Conservation (phyloP, 2,888 invertebrate species). For the Geophilus truncorum region DNA sequence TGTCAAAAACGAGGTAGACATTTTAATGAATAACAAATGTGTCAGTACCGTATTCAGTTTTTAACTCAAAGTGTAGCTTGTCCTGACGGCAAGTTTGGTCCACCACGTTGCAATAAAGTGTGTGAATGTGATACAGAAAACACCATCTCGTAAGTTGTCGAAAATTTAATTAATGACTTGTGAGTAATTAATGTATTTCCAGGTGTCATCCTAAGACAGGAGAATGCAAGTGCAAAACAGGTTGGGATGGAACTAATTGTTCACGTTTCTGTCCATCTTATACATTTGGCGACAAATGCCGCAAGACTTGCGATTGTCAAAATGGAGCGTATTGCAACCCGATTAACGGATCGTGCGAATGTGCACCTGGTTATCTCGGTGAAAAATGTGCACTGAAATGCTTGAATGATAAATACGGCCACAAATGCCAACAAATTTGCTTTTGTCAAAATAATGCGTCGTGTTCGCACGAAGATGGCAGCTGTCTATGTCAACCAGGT, state of each 20-base stretch:
- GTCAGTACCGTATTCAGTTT: too few species aligned
- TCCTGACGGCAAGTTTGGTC: constrained; percentile 32
- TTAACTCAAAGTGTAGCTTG: constrained; percentile 31
- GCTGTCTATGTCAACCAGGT: constrained; percentile 44
- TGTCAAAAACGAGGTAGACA: constrained; percentile 45
- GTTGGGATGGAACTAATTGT: constrained; percentile 78
- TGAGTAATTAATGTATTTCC: not conserved
- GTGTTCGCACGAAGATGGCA: constrained; percentile 52
- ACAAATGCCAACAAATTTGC: constrained; percentile 56
- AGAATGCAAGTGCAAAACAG: constrained; percentile 60
- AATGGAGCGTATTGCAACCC: constrained; percentile 83
- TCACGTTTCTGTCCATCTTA: constrained; percentile 73
- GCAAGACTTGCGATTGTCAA: constrained; percentile 68
- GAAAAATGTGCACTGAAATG: constrained; percentile 74
- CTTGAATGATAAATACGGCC: constrained; percentile 69
- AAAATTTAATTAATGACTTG: not conserved
- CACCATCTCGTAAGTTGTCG: constrained; percentile 35
- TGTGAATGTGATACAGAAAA: constrained; percentile 35
- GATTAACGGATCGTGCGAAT: constrained; percentile 75
- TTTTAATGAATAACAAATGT: not conserved
- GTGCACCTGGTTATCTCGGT: constrained; percentile 62
- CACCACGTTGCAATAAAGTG: constrained; percentile 28
- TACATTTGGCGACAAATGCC: constrained; percentile 74
- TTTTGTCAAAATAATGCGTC: constrained; percentile 38
- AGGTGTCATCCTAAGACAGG: constrained; percentile 48